Conservation (phyloP, 2,888 invertebrate species). For the Dorcus parallelipipedus region DNA sequence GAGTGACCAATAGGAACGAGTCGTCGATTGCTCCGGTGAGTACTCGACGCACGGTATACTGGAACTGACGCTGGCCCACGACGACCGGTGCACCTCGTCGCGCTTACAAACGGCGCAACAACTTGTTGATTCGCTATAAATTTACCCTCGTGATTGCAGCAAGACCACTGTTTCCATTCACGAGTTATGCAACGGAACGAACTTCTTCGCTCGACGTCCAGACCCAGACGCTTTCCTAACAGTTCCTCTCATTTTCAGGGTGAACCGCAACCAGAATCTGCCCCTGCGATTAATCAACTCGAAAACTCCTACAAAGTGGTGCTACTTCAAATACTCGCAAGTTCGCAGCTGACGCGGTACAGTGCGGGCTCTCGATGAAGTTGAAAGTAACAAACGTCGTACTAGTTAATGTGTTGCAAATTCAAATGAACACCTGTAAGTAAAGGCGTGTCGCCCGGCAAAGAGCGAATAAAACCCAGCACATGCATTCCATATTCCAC, state of each 20-base stretch:
- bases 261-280: too few relatives aligned
- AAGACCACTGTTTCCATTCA: too few relatives aligned
- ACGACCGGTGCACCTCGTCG: slow-evolving; percentile 12
- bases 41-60: slow-evolving; percentile 19
- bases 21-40: slow-evolving; percentile 32
- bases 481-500: too few relatives aligned
- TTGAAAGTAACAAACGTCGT: slow-evolving; percentile 20
- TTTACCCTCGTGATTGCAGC: too few relatives aligned
- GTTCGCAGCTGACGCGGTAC: too few relatives aligned
- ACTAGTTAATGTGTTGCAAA: slow-evolving; percentile 22
- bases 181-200: too few relatives aligned
- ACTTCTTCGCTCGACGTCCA: too few relatives aligned
- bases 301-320: too few relatives aligned
- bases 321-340: too few relatives aligned
- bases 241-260: too few relatives aligned
- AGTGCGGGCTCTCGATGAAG: slow-evolving; percentile 7
- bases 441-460: slow-evolving; percentile 20
- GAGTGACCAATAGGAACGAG: slow-evolving; percentile 43
- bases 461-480: not conserved
- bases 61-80: slow-evolving; percentile 11
- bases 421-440: slow-evolving; percentile 34
- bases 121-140: slow-evolving; percentile 18
- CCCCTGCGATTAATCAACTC: too few relatives aligned
- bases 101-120: slow-evolving; percentile 7
- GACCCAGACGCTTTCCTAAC: too few relatives aligned